These are phyloP conservation scores for Cynopterus brachyotis DNA, from an alignment of 2,113 vertebrate genomes.

Conservation along the genomic window DNA sequence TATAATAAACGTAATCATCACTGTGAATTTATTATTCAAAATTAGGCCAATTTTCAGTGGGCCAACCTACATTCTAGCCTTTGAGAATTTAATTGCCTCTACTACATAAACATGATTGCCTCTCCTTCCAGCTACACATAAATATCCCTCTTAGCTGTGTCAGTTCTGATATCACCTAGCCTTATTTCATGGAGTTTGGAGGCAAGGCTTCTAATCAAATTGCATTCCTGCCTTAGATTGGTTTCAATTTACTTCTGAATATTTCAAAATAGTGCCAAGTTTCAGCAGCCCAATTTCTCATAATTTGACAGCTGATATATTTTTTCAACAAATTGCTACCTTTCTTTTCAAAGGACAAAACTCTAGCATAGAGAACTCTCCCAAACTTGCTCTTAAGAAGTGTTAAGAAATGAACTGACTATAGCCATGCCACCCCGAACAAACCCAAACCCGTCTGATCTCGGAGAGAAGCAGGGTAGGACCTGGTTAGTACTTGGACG, in stretches of 20 bases:
- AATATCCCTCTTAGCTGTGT: background rate
- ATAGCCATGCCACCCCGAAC: too few species aligned
- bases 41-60: background rate
- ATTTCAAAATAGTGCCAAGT: background rate
- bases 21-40: constrained; percentile 1
- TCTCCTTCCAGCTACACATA: background rate
- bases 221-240: background rate
- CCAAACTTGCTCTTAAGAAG: background rate
- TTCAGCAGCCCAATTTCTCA: background rate
- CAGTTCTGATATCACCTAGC: background rate
- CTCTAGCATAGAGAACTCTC: background rate
- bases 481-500: too few species aligned
- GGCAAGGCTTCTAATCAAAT: background rate
- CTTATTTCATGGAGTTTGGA: background rate
- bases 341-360: constrained; percentile 3
- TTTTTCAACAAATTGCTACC: background rate
- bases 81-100: background rate
- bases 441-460: too few species aligned
- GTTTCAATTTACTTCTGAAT: constrained; percentile 5
- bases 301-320: background rate
- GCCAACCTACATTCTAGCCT: background rate
- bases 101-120: background rate
- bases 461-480: too few species aligned
- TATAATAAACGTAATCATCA: background rate
- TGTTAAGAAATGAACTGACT: background rate